Conservation (phyloP, 1,140 invertebrate species). For the Lutraria rhynchaena region DNA sequence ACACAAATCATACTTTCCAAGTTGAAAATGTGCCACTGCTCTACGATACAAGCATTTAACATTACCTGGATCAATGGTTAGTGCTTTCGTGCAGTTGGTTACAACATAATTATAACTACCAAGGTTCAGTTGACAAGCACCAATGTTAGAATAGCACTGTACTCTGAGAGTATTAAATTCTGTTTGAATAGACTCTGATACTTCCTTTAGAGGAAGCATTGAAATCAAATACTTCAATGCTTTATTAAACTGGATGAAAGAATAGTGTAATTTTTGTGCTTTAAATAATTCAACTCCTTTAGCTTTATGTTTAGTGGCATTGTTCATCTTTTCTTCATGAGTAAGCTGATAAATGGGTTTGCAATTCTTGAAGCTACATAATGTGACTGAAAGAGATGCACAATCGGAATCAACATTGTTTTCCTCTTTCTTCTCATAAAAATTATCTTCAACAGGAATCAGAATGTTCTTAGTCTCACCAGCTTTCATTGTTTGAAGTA, state of each 20-base stretch:
- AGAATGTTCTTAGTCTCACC: slow-evolving; percentile 47
- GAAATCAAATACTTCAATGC: slow-evolving; percentile 68
- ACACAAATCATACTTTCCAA: slow-evolving; percentile 67
- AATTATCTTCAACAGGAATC: slow-evolving; percentile 21
- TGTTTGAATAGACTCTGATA: slow-evolving; percentile 30
- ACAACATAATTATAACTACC: slow-evolving; percentile 85
- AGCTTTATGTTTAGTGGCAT: slow-evolving; percentile 68
- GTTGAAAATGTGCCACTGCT: slow-evolving; percentile 68
- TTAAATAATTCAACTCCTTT: slow-evolving; percentile 71
- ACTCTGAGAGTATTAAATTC: slow-evolving; percentile 59
- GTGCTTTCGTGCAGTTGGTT: slow-evolving; percentile 85
- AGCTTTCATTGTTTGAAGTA: slow-evolving; percentile 24
- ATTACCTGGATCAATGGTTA: slow-evolving; percentile 85
- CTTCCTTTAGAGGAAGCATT: slow-evolving; percentile 41
- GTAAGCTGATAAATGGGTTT: slow-evolving; percentile 59
- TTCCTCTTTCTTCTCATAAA: neutral
- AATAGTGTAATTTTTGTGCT: slow-evolving; percentile 61
- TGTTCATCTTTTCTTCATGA: slow-evolving; percentile 65
- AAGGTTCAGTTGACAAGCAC: slow-evolving; percentile 85
- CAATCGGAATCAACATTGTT: slow-evolving; percentile 20
- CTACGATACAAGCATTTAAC: slow-evolving; percentile 83
- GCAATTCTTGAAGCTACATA: slow-evolving; percentile 62
- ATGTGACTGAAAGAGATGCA: slow-evolving; percentile 43
- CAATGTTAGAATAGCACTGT: slow-evolving; percentile 74
- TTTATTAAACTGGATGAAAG: slow-evolving; percentile 68